Conservation (phyloP, 2,797 vertebrate species). For the Enteromius unitaeniatus region DNA sequence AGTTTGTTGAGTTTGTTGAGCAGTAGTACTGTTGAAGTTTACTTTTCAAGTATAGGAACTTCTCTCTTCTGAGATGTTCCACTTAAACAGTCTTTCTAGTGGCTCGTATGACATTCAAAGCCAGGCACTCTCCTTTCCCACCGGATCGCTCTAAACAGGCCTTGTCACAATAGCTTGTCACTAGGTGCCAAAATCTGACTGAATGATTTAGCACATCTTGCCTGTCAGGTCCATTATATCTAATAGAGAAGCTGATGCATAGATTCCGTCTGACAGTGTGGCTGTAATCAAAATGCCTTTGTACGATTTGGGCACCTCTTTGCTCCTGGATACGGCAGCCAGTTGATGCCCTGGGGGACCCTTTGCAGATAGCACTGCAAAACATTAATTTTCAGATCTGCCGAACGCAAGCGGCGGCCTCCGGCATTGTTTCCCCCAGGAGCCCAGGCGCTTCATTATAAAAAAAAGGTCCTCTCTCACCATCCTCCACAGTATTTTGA, state of each 20-base stretch:
- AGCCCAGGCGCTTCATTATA: conserved; percentile 77
- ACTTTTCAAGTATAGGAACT: conserved; percentile 28
- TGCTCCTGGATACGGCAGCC: conserved; percentile 62
- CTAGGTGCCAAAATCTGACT: conserved; percentile 58
- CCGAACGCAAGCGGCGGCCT: conserved; percentile 68
- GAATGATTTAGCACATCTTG: conserved; percentile 54
- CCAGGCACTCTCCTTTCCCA: conserved; percentile 50
- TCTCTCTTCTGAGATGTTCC: conserved; percentile 12
- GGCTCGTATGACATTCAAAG: conserved; percentile 52
- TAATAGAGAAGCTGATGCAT: conserved; percentile 48
- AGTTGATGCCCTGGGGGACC: conserved; percentile 66
- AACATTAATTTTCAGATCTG: conserved; percentile 78
- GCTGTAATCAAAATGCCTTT: conserved; percentile 70
- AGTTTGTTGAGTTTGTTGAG: conserved; percentile 37
- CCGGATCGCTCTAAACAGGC: conserved; percentile 57
- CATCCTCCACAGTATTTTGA: conserved; percentile 77
- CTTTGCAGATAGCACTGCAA: conserved; percentile 69
- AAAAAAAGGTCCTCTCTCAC: conserved; percentile 70
- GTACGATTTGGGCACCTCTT: conserved; percentile 66
- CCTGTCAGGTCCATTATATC: conserved; percentile 58
- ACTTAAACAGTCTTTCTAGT: conserved; percentile 46
- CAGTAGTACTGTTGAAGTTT: conserved; percentile 13
- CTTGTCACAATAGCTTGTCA: conserved; percentile 61
- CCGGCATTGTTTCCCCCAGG: conserved; percentile 75
- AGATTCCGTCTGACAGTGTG: conserved; percentile 57